These are phyloP conservation scores for Micronycteris hirsuta DNA, from an alignment of 2,113 vertebrate genomes.

Conservation along the genomic window DNA sequence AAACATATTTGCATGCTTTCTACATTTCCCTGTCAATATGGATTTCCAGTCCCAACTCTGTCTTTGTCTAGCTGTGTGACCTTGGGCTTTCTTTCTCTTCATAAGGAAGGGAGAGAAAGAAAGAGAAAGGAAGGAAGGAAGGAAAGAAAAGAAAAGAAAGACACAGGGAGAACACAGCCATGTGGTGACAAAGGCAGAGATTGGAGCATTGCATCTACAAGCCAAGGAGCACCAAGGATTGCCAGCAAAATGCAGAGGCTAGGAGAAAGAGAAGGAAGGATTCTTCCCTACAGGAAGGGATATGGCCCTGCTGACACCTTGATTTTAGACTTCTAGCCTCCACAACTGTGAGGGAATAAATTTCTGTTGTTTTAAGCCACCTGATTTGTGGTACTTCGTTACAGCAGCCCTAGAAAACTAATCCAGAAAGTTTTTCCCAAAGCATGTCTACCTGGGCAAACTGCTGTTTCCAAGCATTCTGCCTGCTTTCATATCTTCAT, in stretches of 20 bases:
- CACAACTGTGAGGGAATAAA: not conserved
- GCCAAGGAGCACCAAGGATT: not conserved
- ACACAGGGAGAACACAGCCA: not conserved
- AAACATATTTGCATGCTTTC: not conserved
- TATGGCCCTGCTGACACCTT: not conserved
- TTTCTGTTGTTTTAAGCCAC: not conserved
- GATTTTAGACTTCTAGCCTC: not conserved
- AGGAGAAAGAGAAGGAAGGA: not conserved
- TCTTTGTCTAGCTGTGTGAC: not conserved
- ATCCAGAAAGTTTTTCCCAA: not conserved
- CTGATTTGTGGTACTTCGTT: not conserved
- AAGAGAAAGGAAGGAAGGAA: too few species aligned
- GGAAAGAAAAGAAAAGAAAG: not conserved
- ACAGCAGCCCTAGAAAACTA: not conserved
- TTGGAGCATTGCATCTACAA: not conserved
- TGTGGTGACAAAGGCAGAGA: not conserved
- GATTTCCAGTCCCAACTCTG: not conserved
- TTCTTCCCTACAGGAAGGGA: not conserved
- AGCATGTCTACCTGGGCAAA: not conserved
- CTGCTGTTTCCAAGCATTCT: not conserved
- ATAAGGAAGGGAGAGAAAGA: too few species aligned
- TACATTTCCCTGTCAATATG: not conserved
- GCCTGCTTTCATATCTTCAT: not conserved
- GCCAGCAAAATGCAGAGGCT: not conserved
- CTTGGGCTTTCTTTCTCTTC: too few species aligned